Conservation (phyloP, 2,888 invertebrate species). For the Malthinus seriepunctatus region DNA sequence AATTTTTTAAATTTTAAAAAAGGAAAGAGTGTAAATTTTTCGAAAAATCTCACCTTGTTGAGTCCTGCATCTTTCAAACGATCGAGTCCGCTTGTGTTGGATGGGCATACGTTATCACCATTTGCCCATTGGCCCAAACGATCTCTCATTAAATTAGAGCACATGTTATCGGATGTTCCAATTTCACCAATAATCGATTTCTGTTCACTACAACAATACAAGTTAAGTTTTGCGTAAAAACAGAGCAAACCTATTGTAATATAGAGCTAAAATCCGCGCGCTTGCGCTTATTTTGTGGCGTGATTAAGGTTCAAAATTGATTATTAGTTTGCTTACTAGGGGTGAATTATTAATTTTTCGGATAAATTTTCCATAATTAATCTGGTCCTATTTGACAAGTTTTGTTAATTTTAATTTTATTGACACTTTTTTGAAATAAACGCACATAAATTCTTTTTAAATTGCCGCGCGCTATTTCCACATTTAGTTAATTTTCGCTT, state of each 20-base stretch:
- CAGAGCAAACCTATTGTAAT: constrained; percentile 1
- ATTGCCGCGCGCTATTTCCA: no score
- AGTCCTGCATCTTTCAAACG: constrained; percentile 68
- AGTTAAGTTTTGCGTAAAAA: not conserved
- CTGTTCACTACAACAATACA: not conserved
- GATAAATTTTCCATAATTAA: no score
- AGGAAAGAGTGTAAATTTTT: no score
- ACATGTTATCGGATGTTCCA: not conserved
- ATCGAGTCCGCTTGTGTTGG: constrained; percentile 67
- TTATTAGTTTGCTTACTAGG: no score
- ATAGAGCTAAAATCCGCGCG: constrained; percentile 3
- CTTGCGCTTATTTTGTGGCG: constrained; percentile 11
- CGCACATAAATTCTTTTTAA: no score
- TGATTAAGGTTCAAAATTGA: constrained; percentile 4
- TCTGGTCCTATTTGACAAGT: no score
- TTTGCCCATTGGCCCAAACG: constrained; percentile 66
- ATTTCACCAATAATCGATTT: constrained; percentile 1
- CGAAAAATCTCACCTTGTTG: constrained; percentile 63
- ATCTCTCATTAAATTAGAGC: constrained; percentile 54
- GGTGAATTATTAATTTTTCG: no score
- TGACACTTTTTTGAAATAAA: no score
- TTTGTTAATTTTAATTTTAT: no score
- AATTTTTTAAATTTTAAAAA: no score
- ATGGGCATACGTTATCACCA: constrained; percentile 58
- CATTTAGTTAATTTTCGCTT: no score